These are phyloP conservation scores for Lamellibrachia columna DNA, from an alignment of 2,888 invertebrate species.

Conservation along the genomic window DNA sequence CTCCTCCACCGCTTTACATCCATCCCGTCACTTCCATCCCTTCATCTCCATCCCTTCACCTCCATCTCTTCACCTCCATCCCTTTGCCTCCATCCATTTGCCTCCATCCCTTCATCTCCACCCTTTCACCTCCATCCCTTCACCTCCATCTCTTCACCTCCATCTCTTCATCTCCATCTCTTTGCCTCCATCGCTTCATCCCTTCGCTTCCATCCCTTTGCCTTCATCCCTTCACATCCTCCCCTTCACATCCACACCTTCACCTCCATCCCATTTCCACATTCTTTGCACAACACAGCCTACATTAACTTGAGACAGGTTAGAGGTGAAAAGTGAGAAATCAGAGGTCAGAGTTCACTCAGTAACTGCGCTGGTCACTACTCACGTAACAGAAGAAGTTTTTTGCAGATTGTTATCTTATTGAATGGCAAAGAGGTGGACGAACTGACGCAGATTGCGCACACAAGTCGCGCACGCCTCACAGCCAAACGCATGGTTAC, in stretches of 20 bases:
- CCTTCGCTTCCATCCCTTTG: slow-evolving; percentile 35
- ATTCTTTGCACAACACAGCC: background rate
- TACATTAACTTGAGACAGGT: background rate
- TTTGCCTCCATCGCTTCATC: background rate
- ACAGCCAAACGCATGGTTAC: slow-evolving; percentile 70
- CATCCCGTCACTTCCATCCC: background rate
- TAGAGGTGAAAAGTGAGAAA: background rate
- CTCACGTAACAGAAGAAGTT: too few relatives aligned
- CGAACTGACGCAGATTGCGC: slow-evolving; percentile 85
- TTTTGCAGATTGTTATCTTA: slow-evolving; percentile 50
- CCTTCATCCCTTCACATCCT: slow-evolving; percentile 49
- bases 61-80: slow-evolving; percentile 22
- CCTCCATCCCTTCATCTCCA: background rate
- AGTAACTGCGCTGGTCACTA: background rate
- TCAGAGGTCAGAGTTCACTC: background rate
- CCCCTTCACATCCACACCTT: slow-evolving; percentile 17
- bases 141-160: background rate
- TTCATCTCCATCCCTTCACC: background rate
- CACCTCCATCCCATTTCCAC: background rate
- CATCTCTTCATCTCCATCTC: background rate
- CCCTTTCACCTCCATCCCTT: background rate
- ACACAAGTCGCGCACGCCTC: slow-evolving; percentile 71
- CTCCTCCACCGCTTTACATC: slow-evolving; percentile 31
- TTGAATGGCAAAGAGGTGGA: slow-evolving; percentile 85
- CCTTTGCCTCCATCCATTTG: background rate